Base-by-base conservation (phyloP, 2,113 vertebrate species). In the Aspidoscelis tigris region DNA sequence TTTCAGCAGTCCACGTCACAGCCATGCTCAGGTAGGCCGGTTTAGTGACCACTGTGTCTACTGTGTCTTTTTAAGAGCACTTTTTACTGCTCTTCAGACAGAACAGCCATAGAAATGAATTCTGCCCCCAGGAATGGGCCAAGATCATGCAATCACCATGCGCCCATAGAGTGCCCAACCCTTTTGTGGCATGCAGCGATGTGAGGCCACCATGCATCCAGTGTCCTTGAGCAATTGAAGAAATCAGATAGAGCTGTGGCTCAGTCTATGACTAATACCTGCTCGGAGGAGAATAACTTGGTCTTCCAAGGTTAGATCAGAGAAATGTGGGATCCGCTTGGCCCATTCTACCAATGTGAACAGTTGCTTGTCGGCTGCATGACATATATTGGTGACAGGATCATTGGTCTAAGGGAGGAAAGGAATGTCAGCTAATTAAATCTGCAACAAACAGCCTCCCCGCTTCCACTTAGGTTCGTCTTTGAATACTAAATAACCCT, bases 301-400 rank as follows among this genome's bases (percentile, higher is more conserved):
- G 92, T 99, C 98, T 65, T 99, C 98, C 78, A 99, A 90, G 0
- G 97, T 97, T 83, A 99, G 96, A 78, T 98, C 97, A 0, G 98
- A 99, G 95, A 99, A 99, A 92, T 99, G 97, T 0, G 98, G 98
- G 76, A 99, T 98, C 86, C 98, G 96, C 92, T 99, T 99, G 81
- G 98, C 98, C 98, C 98, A 99, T 88, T 99, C 98, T 0, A 99
- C 98, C 0, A 99, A 93, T 0, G 98, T 99, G 92, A 99, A 99
- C 66, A 99, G 97, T 94, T 99, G 98, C 88, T 99, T 99, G 91
- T 99, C 98, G 0, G 98, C 98, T 0, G 98, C 98, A 0, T 99
- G 98, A 93, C 98, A 99, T 90, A 99, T 99, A 88, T 99, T 99
- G 89, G 98, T 99, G 90, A 99, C 98, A 0, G 98, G 98, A 94